These are phyloP conservation scores for Xiphophorus couchianus DNA, from an alignment of 2,113 vertebrate species.

Conservation along the genomic window DNA sequence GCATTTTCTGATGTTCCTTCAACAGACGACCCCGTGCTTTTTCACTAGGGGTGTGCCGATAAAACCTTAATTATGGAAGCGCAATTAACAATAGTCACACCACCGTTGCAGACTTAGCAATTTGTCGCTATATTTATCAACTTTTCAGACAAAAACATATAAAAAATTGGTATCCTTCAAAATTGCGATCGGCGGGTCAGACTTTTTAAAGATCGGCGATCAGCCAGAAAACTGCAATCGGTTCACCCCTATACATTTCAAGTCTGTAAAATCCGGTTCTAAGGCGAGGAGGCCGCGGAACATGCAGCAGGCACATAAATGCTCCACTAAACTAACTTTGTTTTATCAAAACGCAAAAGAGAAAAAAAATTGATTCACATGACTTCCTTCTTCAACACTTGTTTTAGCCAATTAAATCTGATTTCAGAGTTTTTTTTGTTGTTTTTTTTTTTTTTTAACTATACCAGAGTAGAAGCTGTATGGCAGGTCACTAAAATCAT, in stretches of 20 bases:
- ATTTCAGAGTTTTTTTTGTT: background rate
- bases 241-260: no score
- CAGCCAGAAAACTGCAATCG: no score
- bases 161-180: no score
- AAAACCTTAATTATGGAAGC: background rate
- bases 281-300: constrained; percentile 54
- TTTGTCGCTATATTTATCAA: no score
- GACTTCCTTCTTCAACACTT: background rate
- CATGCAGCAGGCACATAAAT: constrained; percentile 64
- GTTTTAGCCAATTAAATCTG: background rate
- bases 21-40: constrained; percentile 12
- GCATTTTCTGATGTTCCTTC: constrained; percentile 2
- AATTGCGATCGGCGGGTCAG: no score
- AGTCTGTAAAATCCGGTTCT: constrained; percentile 21
- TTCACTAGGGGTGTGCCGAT: background rate
- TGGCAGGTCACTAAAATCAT: no score
- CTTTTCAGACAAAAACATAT: no score
- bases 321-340: constrained; percentile 39
- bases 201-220: no score
- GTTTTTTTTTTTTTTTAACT: background rate
- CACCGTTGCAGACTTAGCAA: no score
- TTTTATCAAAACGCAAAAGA: constrained; percentile 24
- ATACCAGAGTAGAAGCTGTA: background rate
- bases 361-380: constrained; percentile 1
- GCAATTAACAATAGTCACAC: no score